A percentile compares a stretch with the other conserved stretches of the same genome.
phyloP scores from a whole-genome alignment of 2,888 invertebrate genomes.

The Cantharis flavilabris region DNA sequence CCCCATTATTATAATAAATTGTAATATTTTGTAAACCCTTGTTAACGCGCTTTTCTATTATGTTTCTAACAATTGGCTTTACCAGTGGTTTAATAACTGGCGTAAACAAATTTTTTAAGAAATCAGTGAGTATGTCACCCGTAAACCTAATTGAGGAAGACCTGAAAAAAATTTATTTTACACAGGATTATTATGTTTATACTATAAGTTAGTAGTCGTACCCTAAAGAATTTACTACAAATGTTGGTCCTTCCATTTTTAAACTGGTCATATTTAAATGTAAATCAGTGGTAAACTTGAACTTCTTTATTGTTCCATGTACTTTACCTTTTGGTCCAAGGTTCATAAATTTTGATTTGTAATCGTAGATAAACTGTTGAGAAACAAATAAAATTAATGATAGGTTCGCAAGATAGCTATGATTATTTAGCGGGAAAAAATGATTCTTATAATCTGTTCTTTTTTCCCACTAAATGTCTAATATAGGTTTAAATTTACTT shows the following conservation, averaged over 20 bases:
- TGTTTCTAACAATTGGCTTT: background rate
- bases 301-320: constrained; percentile 41
- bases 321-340: constrained; percentile 61
- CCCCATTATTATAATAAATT: background rate
- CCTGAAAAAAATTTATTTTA: background rate
- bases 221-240: background rate
- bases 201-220: background rate
- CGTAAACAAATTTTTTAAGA: background rate
- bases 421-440: too few relatives aligned
- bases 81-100: background rate
- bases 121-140: background rate
- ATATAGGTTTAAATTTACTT: constrained; percentile 21
- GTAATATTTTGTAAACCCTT: background rate
- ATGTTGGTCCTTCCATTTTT: background rate
- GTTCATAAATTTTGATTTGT: constrained; percentile 59
- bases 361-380: constrained; percentile 59
- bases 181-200: background rate
- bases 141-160: background rate
- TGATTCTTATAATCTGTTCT: too few relatives aligned
- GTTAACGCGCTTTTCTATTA: background rate
- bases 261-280: background rate
- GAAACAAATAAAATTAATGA: background rate
- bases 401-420: too few relatives aligned
- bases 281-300: background rate
- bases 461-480: too few relatives aligned